Base-by-base conservation (phyloP, 2,797 vertebrate species). In the Champsocephalus gunnari region DNA sequence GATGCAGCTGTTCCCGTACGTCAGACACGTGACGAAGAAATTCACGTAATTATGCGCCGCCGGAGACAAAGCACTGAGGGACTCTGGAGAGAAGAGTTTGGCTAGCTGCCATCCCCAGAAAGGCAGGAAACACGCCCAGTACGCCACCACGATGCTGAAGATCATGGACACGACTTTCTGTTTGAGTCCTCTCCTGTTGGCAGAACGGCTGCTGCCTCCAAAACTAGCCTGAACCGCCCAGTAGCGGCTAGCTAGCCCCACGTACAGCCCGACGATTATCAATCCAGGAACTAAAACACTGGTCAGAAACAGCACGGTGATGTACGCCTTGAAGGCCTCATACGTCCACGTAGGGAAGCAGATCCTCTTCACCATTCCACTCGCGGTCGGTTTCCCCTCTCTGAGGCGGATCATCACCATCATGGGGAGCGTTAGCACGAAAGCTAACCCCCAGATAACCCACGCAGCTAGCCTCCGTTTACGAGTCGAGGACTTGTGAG, bases 91-190 rank as follows among this genome's bases (percentile, higher is more conserved):
- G 72, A 97, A 97, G 0, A 96, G 89, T 66, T 94, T 72, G 0
- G 93, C 92, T 9, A 97, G 89, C 84, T 97, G 96, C 96, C 96
- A 97, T 13, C 91, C 94, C 96, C 96, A 98, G 82, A 97, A 97
- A 1, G 96, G 96, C 51, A 97, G 80, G 77, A 97, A 97, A 73
- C 97, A 97, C 12, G 93, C 92, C 96, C 96, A 97, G 81, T 96
- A 96, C 1, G 91, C 93, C 66, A 94, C 84, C 1, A 97, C 84
- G 0, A 96, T 96, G 89, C 93, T 84, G 1, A 95, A 96, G 73
- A 96, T 95, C 91, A 96, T 95, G 0, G 90, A 88, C 24, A 96
- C 87, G 0, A 97, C 92, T 16, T 60, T 93, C 21, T 90, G 81
- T 65, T 94, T 90, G 0, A 95, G 86, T 21, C 88, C 92, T 48